Percentiles rank a stretch among this genome's conserved stretches.
Conservation (phyloP, 2,113 vertebrate genomes). For the Crotalus horridus region DNA sequence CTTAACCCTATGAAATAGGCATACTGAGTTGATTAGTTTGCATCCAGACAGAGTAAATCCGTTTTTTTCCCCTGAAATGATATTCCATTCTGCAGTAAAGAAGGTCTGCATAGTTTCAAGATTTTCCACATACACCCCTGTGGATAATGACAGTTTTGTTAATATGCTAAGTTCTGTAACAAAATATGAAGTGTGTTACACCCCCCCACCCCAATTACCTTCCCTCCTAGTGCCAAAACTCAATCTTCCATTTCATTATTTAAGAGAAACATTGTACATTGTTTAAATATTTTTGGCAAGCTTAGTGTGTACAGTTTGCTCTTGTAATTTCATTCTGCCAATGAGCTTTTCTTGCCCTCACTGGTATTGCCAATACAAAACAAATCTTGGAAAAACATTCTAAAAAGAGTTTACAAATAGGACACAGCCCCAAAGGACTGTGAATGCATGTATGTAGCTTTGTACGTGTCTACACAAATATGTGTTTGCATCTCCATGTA, state of each 20-base stretch:
- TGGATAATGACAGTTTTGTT: constrained; percentile 42
- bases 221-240: constrained; percentile 3
- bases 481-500: not conserved
- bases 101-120: constrained; percentile 56
- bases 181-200: constrained; percentile 20
- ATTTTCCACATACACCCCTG: constrained; percentile 1
- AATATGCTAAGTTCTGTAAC: constrained; percentile 36
- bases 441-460: not conserved
- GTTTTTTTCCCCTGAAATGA: constrained; percentile 33
- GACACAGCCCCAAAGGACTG: not conserved
- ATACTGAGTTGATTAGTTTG: constrained; percentile 64
- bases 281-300: constrained; percentile 25
- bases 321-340: constrained; percentile 46
- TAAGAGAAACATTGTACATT: constrained; percentile 11
- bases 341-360: constrained; percentile 12
- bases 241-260: constrained; percentile 9
- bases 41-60: constrained; percentile 58
- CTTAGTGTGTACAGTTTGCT: constrained; percentile 17
- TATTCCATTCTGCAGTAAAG: constrained; percentile 62
- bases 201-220: not conserved
- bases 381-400: constrained; percentile 24
- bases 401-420: constrained; percentile 29
- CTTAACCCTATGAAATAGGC: constrained; percentile 67
- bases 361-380: not conserved
- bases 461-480: not conserved